A percentile compares a stretch with the other conserved stretches of the same genome.
Conservation (phyloP, 2,797 vertebrate species). For the Eutrigla gurnardus region DNA sequence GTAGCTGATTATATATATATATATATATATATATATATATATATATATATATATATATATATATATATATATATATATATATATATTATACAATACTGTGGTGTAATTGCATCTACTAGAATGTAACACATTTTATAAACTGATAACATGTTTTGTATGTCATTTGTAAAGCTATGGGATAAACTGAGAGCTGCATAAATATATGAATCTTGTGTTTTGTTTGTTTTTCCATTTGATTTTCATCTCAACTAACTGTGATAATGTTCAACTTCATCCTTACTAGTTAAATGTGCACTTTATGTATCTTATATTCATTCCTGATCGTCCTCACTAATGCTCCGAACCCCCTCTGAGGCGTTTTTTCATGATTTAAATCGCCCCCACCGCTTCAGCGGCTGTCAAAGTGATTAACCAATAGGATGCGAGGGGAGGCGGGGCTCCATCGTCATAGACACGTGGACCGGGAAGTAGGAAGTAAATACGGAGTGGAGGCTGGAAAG, state of each 20-base stretch:
- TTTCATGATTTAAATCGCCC: not conserved
- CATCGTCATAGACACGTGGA: slow-evolving; percentile 74
- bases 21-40: no score
- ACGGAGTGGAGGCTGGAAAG: slow-evolving; percentile 47
- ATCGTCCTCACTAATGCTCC: no score
- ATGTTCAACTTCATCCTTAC: not conserved
- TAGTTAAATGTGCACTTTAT: no score
- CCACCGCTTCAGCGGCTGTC: not conserved
- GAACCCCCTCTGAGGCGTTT: not conserved
- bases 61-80: no score
- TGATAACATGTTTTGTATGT: not conserved
- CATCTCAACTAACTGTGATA: not conserved
- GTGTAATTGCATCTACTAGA: not conserved
- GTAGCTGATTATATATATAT: not conserved
- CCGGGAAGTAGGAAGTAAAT: slow-evolving; percentile 85
- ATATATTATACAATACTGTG: not conserved
- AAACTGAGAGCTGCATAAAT: not conserved
- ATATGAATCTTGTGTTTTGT: not conserved
- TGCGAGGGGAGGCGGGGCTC: slow-evolving; percentile 57
- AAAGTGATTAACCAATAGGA: slow-evolving; percentile 59
- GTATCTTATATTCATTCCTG: no score
- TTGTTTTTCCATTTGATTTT: not conserved
- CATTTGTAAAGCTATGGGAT: not conserved
- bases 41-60: no score
- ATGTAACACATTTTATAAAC: not conserved